These are phyloP conservation scores for Leistus spinibarbis DNA, from an alignment of 2,888 invertebrate genomes.

Conservation along the genomic window DNA sequence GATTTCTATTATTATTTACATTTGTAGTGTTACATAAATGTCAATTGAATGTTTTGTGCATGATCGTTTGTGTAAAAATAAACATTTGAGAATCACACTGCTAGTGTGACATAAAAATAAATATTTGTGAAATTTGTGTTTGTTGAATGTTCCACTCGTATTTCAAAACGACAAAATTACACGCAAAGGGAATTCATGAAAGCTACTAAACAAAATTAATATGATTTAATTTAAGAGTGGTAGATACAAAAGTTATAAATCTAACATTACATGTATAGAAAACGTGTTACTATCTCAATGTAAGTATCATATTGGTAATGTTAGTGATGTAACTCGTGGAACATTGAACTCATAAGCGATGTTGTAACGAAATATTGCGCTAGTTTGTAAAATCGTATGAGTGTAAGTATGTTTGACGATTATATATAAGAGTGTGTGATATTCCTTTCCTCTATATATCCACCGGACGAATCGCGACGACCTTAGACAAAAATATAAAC, in stretches of 20 bases:
- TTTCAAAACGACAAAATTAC: background rate
- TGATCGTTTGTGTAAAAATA: slow-evolving; percentile 9
- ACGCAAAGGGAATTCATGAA: background rate
- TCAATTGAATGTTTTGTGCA: slow-evolving; percentile 9
- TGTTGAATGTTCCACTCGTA: slow-evolving; percentile 19
- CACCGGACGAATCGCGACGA: slow-evolving; percentile 17
- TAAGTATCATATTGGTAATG: background rate
- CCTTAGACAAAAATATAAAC: slow-evolving; percentile 7
- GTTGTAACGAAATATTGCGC: slow-evolving; percentile 7
- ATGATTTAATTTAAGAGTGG: background rate
- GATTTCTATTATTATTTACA: background rate
- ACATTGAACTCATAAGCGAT: slow-evolving; percentile 13
- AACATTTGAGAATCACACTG: slow-evolving; percentile 36
- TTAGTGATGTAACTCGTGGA: slow-evolving; percentile 9
- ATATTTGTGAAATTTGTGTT: background rate
- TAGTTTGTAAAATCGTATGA: background rate
- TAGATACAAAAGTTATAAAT: background rate
- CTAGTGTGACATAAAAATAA: slow-evolving; percentile 25
- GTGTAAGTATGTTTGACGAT: slow-evolving; percentile 6
- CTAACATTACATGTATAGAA: background rate
- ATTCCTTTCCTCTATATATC: slow-evolving; percentile 15
- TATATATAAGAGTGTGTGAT: background rate
- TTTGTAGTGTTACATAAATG: slow-evolving; percentile 10
- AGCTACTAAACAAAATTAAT: background rate
- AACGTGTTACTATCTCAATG: background rate